Percentiles rank a stretch among this genome's conserved stretches.
These are phyloP conservation scores for Microcaecilia unicolor DNA, from an alignment of 2,797 vertebrate species.

Conservation along the genomic window DNA sequence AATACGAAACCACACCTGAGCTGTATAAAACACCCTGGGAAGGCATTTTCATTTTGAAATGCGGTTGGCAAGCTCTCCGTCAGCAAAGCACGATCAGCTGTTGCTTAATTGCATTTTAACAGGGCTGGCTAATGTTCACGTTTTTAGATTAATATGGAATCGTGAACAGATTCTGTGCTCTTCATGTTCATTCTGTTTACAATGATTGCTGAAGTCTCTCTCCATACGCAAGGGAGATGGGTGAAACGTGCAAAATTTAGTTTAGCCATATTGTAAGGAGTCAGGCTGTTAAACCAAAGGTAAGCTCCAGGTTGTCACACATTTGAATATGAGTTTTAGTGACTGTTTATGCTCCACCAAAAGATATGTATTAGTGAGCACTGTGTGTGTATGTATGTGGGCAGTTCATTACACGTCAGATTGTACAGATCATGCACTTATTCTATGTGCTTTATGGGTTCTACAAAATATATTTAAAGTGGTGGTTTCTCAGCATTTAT, in stretches of 20 bases:
- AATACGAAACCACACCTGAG: constrained; percentile 61
- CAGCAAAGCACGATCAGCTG: constrained; percentile 21
- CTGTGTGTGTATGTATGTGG: too few relatives aligned
- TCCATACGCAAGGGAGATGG: constrained; percentile 25
- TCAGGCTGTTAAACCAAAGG: constrained; percentile 44
- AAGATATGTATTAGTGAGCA: too few relatives aligned
- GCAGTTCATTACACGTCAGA: too few relatives aligned
- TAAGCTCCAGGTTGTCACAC: constrained; percentile 30
- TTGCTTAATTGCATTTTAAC: constrained; percentile 28
- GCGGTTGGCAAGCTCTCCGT: constrained; percentile 15
- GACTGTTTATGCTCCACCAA: too few relatives aligned
- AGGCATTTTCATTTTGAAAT: constrained; percentile 19
- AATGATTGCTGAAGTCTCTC: constrained; percentile 41
- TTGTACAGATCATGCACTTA: too few relatives aligned
- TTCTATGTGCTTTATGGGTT: too few relatives aligned
- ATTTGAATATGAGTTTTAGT: neutral
- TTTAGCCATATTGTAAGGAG: constrained; percentile 36
- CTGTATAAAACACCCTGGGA: constrained; percentile 30
- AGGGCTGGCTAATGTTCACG: constrained; percentile 23
- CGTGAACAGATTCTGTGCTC: neutral
- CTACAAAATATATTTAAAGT: too few relatives aligned
- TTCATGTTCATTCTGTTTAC: neutral
- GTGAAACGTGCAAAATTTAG: constrained; percentile 30
- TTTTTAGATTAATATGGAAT: constrained; percentile 14
- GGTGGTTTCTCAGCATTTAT: too few relatives aligned